Evolutionary conservation across 1,140 invertebrate genomes (phyloP).

Genomic region (Calephelis nemesis): DNA sequence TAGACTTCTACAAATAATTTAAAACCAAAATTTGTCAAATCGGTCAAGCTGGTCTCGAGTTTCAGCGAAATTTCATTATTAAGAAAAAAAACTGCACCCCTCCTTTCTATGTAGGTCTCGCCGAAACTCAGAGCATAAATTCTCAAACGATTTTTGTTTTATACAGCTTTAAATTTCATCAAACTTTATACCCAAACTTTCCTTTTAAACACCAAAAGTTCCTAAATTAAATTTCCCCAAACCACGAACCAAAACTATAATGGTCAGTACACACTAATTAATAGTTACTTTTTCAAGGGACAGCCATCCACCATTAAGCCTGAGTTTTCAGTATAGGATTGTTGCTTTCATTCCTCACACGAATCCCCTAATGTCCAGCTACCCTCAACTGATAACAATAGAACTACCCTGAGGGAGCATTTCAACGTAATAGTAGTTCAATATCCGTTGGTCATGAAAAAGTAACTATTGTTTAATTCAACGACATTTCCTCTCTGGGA

Average conservation of each 20-base stretch:
- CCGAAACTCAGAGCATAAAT: no score
- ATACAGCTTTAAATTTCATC: neutral
- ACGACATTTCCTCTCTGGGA: conserved; percentile 40
- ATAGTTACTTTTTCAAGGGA: conserved; percentile 52
- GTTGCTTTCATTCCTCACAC: conserved; percentile 50
- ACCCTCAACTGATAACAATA: conserved; percentile 24
- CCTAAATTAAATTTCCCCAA: conserved; percentile 8
- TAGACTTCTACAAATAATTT: no score
- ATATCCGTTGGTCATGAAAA: conserved; percentile 33
- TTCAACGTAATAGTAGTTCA: conserved; percentile 10
- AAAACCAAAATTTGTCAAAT: no score
- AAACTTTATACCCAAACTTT: neutral
- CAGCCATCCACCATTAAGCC: conserved; percentile 60
- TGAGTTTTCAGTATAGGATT: conserved; percentile 52
- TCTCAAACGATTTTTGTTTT: no score
- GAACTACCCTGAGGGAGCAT: conserved; percentile 2
- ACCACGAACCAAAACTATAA: neutral
- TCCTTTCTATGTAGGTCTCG: no score
- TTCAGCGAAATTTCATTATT: no score
- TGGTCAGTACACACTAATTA: conserved; percentile 49
- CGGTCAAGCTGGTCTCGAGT: no score
- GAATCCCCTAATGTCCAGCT: conserved; percentile 59
- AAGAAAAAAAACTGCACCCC: no score
- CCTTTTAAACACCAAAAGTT: conserved; percentile 5
- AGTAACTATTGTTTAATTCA: conserved; percentile 69